Evolutionary conservation across 2,797 vertebrate genomes (phyloP).

Genomic region (Acipenser ruthenus): DNA sequence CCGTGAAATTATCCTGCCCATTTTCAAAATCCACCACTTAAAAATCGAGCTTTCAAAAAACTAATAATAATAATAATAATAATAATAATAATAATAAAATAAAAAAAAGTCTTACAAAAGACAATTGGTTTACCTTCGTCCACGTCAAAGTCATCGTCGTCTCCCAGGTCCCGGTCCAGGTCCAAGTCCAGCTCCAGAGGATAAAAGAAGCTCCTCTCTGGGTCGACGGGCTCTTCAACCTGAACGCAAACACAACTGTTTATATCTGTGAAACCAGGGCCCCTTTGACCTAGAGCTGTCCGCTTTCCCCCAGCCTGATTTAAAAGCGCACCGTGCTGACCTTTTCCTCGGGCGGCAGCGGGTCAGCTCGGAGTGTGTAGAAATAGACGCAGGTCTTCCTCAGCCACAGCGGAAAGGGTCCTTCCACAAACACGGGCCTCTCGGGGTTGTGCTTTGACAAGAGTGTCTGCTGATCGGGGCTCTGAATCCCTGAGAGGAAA

Average conservation of each 20-base stretch:
- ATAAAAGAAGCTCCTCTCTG: constrained; percentile 68
- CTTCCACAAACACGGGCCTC: constrained; percentile 75
- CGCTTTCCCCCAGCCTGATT: not conserved
- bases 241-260: constrained; percentile 23
- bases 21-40: too few relatives aligned
- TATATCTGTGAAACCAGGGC: not conserved
- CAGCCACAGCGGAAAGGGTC: constrained; percentile 83
- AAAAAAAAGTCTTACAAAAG: not conserved
- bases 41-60: too few relatives aligned
- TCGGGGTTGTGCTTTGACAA: constrained; percentile 58
- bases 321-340: constrained; percentile 31
- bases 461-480: constrained; percentile 63
- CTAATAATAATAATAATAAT: too few relatives aligned
- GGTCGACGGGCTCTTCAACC: constrained; percentile 59
- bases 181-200: constrained; percentile 71
- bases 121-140: constrained; percentile 58
- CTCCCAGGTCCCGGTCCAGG: constrained; percentile 60
- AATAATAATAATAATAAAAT: not conserved
- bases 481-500: constrained; percentile 66
- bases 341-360: constrained; percentile 50
- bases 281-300: not conserved
- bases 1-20: too few relatives aligned
- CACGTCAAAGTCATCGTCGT: constrained; percentile 64
- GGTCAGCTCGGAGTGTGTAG: constrained; percentile 75
- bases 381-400: constrained; percentile 67